Percentiles rank a stretch among this genome's conserved stretches.
These are phyloP conservation scores for Teinopalpus imperialis DNA, from an alignment of 2,888 invertebrate genomes.

Conservation along the genomic window DNA sequence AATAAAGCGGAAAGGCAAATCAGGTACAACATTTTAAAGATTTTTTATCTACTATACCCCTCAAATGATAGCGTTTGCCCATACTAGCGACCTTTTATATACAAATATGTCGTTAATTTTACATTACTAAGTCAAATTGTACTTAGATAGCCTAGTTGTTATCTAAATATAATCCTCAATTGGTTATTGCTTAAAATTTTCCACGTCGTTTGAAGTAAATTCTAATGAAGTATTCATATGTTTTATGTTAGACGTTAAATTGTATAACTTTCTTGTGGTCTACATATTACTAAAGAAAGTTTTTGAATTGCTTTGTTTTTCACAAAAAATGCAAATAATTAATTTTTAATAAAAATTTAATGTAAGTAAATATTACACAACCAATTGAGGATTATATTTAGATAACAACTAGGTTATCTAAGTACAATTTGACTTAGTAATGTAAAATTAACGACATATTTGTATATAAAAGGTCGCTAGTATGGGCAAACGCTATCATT, in stretches of 20 bases:
- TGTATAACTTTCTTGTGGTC: no score
- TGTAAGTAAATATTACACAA: no score
- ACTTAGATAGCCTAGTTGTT: conserved; percentile 3
- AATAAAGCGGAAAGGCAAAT: conserved; percentile 17
- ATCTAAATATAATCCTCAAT: conserved; percentile 15
- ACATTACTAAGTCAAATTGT: conserved; percentile 12
- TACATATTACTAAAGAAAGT: no score
- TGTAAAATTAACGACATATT: conserved; percentile 19
- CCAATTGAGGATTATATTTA: conserved; percentile 9
- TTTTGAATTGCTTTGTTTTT: no score
- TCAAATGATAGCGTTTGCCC: background rate
- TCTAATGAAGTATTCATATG: no score
- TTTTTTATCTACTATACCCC: background rate
- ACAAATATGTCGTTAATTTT: conserved; percentile 15
- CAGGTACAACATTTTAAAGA: conserved; percentile 18
- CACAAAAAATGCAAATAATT: no score
- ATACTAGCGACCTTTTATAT: conserved; percentile 12
- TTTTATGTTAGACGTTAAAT: no score
- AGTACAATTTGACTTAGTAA: conserved; percentile 9
- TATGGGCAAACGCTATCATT: background rate
- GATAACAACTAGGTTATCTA: conserved; percentile 10
- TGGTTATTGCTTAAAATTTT: no score
- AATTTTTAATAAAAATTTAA: no score
- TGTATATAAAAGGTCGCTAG: conserved; percentile 15
- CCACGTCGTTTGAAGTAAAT: no score